Base-by-base conservation (phyloP, 2,113 vertebrate genomes). In the Trogon surrucura region DNA sequence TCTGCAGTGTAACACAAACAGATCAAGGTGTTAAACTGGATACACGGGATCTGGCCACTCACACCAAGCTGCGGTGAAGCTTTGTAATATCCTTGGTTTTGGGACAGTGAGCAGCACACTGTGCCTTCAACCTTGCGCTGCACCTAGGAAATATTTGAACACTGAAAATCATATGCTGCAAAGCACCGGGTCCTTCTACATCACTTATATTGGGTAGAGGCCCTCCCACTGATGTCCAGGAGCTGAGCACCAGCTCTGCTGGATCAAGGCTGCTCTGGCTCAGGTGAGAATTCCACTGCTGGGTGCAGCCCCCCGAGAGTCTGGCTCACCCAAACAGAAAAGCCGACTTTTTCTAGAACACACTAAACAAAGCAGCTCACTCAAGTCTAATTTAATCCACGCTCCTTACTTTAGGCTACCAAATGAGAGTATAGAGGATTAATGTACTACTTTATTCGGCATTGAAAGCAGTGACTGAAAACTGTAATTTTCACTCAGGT, bases 391-490 rank as follows among this genome's bases (percentile, higher is more conserved):
- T 80, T 86, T 95, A 95, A 88, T 92, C 57, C 71, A 95, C 44
- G 47, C 54, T 72, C 77, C 74, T 70, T 88, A 85, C 45, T 96
- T 85, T 92, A 88, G 89, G 74, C 92, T 93, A 82, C 19, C 22
- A 86, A 97, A 95, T 48, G 61, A 94, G 89, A 85, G 45, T 73
- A 88, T n/a, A 97, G 71, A 97, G 86, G 82, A 96, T 95, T 97
- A 72, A 97, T 96, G 97, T 95, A 95, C 72, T 95, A 45, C 92
- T 95, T 96, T 71, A 78, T 66, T 93, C 84, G 93, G 47, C 73
- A 69, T 84, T 93, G 75, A 96, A 91, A 97, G 73, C 90, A 84
- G 70, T 91, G 94, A 93, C 51, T 98, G 81, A 96, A 95, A 95
- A 72, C 54, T 34, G 32, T 64, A 96, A 88, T 95, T 97, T 97